Evolutionary conservation across 1,140 invertebrate species (phyloP).

Genomic region (Eumaeus atala): DNA sequence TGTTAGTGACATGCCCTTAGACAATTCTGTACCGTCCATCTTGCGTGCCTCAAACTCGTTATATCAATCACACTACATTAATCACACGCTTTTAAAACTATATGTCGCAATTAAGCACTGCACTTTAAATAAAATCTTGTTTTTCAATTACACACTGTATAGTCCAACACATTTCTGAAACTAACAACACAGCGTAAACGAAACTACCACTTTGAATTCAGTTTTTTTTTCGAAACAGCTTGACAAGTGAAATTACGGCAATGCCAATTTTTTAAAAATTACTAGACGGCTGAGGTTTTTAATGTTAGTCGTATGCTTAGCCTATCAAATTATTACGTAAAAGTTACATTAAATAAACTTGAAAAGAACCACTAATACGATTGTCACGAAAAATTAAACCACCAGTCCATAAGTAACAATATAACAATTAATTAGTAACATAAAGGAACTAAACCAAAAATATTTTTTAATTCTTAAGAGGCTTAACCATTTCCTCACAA

Average conservation of each 20-base stretch:
- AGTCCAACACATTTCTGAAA: conserved; percentile 59
- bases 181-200: conserved; percentile 40
- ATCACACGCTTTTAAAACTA: conserved; percentile 49
- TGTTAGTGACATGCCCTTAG: conserved; percentile 73
- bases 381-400: no score
- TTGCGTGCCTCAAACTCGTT: conserved; percentile 66
- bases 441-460: no score
- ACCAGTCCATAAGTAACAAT: no score
- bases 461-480: no score
- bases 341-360: no score
- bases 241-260: background rate
- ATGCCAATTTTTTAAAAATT: no score
- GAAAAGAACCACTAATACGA: no score
- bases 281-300: no score
- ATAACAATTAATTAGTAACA: no score
- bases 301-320: no score
- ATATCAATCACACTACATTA: conserved; percentile 67
- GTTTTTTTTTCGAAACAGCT: background rate
- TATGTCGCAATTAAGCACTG: conserved; percentile 39
- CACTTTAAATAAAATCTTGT: conserved; percentile 44
- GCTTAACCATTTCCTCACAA: no score
- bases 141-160: conserved; percentile 48
- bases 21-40: conserved; percentile 67
- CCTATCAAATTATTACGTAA: no score
- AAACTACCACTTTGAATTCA: conserved; percentile 3